Evolutionary conservation across 1,140 invertebrate species (phyloP).

Genomic region (Zaprionus inermis): DNA sequence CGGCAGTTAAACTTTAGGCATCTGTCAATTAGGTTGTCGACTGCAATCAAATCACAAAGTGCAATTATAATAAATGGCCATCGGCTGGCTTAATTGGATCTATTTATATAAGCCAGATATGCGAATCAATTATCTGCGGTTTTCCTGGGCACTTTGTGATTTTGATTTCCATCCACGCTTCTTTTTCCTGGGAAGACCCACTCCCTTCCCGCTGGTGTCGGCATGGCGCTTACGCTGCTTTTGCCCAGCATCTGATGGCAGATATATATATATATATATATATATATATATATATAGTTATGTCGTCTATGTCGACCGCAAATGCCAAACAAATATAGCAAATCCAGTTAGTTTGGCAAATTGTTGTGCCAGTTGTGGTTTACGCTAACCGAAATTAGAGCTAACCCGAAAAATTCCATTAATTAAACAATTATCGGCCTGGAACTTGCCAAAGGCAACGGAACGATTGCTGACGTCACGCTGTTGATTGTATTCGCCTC

Average conservation of each 20-base stretch:
- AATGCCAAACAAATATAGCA: conserved; percentile 33
- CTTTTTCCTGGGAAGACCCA: no score
- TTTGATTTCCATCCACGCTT: background rate
- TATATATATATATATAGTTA: no score
- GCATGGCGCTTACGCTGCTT: no score
- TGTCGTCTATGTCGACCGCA: conserved; percentile 19
- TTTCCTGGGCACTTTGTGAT: background rate
- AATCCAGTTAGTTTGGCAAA: conserved; percentile 16
- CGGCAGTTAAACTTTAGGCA: background rate
- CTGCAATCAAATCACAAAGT: conserved; percentile 46
- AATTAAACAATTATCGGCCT: conserved; percentile 37
- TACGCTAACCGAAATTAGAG: conserved; percentile 20
- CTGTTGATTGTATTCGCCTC: conserved; percentile 1
- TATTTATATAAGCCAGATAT: conserved; percentile 30
- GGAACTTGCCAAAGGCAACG: background rate
- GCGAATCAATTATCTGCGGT: conserved; percentile 37
- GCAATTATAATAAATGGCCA: conserved; percentile 45
- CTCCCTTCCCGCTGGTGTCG: background rate
- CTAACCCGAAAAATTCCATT: conserved; percentile 15
- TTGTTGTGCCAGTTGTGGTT: conserved; percentile 21
- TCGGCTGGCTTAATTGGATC: conserved; percentile 33
- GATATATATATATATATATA: no score
- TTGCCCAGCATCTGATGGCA: no score
- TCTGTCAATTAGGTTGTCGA: conserved; percentile 36
- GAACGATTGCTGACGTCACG: background rate